phyloP scores from a whole-genome alignment of 2,113 vertebrate genomes.

The Gymnobelideus leadbeateri region DNA sequence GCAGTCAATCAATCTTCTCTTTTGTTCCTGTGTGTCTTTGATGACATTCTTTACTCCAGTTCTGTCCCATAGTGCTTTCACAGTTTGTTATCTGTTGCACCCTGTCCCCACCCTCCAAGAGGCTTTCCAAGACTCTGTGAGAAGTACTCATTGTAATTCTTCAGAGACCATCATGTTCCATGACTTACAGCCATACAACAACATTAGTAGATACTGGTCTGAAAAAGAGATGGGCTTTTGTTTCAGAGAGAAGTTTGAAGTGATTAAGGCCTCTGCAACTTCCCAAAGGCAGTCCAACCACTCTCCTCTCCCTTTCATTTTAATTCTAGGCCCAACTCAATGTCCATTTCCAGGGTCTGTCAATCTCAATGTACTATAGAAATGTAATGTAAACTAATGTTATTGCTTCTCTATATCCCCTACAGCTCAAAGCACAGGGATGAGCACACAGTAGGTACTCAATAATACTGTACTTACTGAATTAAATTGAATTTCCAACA shows the following conservation, averaged over 20 bases:
- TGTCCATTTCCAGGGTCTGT: background rate
- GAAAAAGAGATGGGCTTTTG: background rate
- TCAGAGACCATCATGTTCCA: background rate
- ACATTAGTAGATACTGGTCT: background rate
- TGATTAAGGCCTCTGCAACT: background rate
- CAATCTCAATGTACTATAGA: background rate
- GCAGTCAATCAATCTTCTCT: background rate
- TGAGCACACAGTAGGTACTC: constrained; percentile 8
- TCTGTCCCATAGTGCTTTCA: background rate
- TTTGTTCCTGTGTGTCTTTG: background rate
- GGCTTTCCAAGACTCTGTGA: background rate
- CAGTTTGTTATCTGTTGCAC: background rate
- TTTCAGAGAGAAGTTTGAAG: background rate
- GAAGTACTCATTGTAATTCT: background rate
- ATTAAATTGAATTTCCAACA: constrained; percentile 4
- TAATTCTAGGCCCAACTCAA: background rate
- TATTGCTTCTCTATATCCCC: background rate
- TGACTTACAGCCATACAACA: background rate
- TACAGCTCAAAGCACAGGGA: background rate
- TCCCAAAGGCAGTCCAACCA: background rate
- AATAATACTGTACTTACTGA: constrained; percentile 7
- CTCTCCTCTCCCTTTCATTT: background rate
- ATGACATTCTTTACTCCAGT: background rate
- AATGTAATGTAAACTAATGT: background rate
- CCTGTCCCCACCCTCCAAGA: background rate